Base-by-base conservation (phyloP, 2,888 invertebrate genomes). In the Germaria angustata region DNA sequence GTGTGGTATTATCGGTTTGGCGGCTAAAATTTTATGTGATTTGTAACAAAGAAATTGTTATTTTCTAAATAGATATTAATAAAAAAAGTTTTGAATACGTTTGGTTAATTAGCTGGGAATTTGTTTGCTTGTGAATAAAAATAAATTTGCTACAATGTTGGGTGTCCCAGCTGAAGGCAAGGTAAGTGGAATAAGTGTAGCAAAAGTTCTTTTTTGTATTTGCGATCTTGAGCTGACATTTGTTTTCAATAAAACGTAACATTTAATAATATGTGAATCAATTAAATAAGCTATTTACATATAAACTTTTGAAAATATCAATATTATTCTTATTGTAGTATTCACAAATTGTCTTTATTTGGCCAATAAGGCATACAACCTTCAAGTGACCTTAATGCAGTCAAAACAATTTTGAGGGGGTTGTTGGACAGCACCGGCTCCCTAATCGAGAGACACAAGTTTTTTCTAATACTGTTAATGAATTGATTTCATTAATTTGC, bases 91-190 rank as follows among this genome's bases (percentile, higher is more conserved):
- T 41, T 34, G 7, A 36, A 41, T 13, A 53, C n/a, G 39, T 15
- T 39, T 53, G 13, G 11, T 13, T 44, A 20, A 53, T 20, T 36
- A 49, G 20, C 20, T 49, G 13, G 44, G 32, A 55, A 59, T 44
- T 24, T 53, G 34, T 46, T 39, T 6, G 4, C 6, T 15, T 13
- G 7, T 9, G 2, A 34, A 4, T 49, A 32, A 34, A 15, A 34
- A 55, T 3, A 72, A 49, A 36, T 55, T 22, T 28, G 13, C 6
- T 13, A 80, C 78, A 81, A 90, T 90, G 90, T 87, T 90, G 85
- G 90, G 88, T 87, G 84, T 90, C 44, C 91, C 90, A 72, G 86
- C 87, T 59, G 91, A 89, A 86, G 86, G 86, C 36, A 90, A 90
- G 88, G 90, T 91, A 85, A 87, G 88, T 84, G 51, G 53, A 61